phyloP scores from a whole-genome alignment of 2,113 vertebrate genomes.

The Ochotona curzoniae region DNA sequence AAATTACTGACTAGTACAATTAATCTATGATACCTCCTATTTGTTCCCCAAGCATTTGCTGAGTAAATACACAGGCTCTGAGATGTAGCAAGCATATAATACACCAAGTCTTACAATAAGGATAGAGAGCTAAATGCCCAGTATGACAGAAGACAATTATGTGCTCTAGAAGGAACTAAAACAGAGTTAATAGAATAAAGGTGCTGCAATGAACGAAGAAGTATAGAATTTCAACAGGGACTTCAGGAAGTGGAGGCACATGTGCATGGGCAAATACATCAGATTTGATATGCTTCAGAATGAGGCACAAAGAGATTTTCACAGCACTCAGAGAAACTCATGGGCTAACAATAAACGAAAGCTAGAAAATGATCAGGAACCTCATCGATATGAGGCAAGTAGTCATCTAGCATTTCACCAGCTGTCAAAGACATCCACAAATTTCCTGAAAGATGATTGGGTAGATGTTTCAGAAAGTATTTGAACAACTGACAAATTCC shows the following conservation, averaged over 20 bases:
- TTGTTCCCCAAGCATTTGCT: background rate
- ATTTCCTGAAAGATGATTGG: background rate
- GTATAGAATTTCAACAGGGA: background rate
- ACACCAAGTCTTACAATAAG: background rate
- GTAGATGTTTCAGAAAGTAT: background rate
- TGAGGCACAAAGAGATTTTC: fast-evolving
- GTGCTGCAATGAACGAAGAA: background rate
- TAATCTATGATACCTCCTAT: background rate
- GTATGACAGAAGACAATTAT: background rate
- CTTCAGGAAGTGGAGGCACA: background rate
- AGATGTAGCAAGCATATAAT: background rate
- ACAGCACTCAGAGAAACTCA: background rate
- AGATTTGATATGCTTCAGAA: background rate
- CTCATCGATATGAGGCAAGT: fast-evolving
- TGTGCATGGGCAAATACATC: too few species aligned
- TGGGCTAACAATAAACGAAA: background rate
- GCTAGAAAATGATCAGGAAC: background rate
- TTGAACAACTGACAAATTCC: background rate
- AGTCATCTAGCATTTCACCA: background rate
- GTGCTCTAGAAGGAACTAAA: background rate
- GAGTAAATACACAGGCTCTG: background rate
- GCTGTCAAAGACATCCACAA: too few species aligned
- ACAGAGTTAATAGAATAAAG: background rate
- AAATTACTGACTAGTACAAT: background rate
- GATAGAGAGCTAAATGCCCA: background rate